Conservation (phyloP, 2,797 vertebrate genomes). For the Momotus momota region DNA sequence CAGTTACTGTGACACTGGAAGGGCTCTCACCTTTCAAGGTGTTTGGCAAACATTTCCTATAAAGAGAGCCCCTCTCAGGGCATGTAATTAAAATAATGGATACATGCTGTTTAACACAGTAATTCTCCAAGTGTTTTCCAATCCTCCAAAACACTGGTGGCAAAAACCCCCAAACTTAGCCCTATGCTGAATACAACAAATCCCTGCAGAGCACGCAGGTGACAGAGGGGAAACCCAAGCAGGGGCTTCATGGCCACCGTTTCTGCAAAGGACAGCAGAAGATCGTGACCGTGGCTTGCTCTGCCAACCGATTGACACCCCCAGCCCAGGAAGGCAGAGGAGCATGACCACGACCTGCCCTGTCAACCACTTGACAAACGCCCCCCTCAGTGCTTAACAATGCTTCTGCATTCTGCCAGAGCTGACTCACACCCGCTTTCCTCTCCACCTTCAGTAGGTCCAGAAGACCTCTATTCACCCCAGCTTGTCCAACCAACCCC, state of each 20-base stretch:
- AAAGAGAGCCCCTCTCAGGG: not conserved
- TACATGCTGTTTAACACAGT: not conserved
- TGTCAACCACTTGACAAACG: not conserved
- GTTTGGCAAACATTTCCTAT: not conserved
- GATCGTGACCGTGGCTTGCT: not conserved
- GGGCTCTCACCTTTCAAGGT: not conserved
- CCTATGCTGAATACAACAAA: not conserved
- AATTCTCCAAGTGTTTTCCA: not conserved
- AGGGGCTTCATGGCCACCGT: not conserved
- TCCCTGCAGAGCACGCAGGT: not conserved
- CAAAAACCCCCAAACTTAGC: not conserved
- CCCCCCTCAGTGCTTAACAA: not conserved
- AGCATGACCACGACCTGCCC: not conserved
- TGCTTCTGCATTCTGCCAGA: not conserved
- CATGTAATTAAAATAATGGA: not conserved
- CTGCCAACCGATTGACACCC: not conserved
- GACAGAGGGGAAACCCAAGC: not conserved
- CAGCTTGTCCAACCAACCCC: not conserved
- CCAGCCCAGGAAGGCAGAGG: not conserved
- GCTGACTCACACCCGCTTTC: not conserved
- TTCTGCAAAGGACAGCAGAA: not conserved
- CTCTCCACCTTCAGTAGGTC: not conserved
- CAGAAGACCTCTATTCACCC: not conserved
- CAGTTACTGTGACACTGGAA: not conserved
- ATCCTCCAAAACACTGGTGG: not conserved